Conservation (phyloP, 2,888 invertebrate genomes). For the Noctua janthina region DNA sequence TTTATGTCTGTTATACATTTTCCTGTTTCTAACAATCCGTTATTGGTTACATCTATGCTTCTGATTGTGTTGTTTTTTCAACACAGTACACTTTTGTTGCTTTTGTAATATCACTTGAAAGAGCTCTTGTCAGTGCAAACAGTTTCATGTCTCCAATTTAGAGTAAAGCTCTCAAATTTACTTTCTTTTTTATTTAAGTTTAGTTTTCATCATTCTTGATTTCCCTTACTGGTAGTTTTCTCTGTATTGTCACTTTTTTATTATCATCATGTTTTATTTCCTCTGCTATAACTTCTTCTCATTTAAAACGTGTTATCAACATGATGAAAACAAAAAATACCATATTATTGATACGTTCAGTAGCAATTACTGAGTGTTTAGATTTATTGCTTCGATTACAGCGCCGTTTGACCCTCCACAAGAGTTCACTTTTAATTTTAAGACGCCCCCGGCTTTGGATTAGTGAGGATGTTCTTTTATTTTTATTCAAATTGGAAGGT, state of each 20-base stretch:
- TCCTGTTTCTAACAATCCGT: not conserved
- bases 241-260: not conserved
- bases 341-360: constrained; percentile 64
- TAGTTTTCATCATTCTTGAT: not conserved
- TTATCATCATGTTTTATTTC: not conserved
- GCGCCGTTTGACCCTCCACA: constrained; percentile 73
- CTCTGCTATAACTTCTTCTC: not conserved
- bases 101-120: not conserved
- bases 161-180: no score
- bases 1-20: not conserved
- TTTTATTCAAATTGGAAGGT: not conserved
- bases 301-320: constrained; percentile 19
- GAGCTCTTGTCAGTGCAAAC: not conserved
- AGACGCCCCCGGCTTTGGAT: constrained; percentile 34
- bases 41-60: not conserved
- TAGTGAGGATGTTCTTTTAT: constrained; percentile 45
- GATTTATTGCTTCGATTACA: constrained; percentile 83
- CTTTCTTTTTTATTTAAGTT: no score
- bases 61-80: not conserved
- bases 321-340: constrained; percentile 36
- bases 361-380: constrained; percentile 75
- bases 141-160: not conserved
- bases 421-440: constrained; percentile 70
- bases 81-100: not conserved
- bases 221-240: not conserved